phyloP scores from a whole-genome alignment of 1,140 invertebrate genomes.

The Mamestra configurata region DNA sequence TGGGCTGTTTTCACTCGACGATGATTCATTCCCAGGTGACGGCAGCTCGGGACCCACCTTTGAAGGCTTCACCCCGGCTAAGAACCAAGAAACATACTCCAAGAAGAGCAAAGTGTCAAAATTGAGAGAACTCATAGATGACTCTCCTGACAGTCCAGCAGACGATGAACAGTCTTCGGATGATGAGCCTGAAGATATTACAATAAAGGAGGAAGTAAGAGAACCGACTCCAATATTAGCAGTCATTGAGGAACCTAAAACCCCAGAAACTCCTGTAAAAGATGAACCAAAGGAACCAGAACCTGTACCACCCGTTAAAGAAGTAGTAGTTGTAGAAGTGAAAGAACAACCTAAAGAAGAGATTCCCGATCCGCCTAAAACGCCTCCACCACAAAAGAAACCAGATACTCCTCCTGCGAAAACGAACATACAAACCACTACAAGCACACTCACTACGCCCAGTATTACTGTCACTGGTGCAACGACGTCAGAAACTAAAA shows the following conservation, averaged over 20 bases:
- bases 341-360: slow-evolving; percentile 60
- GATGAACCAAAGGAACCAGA: slow-evolving; percentile 56
- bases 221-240: slow-evolving; percentile 62
- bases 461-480: slow-evolving; percentile 4
- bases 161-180: slow-evolving; percentile 89
- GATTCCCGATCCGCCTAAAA: slow-evolving; percentile 71
- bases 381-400: slow-evolving; percentile 72
- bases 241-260: slow-evolving; percentile 62
- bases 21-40: slow-evolving; percentile 88
- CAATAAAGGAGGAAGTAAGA: slow-evolving; percentile 77
- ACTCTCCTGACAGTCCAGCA: slow-evolving; percentile 85
- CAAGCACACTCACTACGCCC: background rate
- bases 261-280: slow-evolving; percentile 46
- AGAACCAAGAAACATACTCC: slow-evolving; percentile 87
- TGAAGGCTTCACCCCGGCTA: slow-evolving; percentile 87
- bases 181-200: slow-evolving; percentile 88
- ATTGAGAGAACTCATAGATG: slow-evolving; percentile 85
- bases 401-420: slow-evolving; percentile 58
- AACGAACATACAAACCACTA: slow-evolving; percentile 30
- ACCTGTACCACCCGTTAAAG: slow-evolving; percentile 42
- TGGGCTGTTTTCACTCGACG: slow-evolving; percentile 88
- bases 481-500: slow-evolving; percentile 44
- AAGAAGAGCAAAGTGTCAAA: slow-evolving; percentile 87
- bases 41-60: slow-evolving; percentile 85
- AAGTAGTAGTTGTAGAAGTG: slow-evolving; percentile 36